Base-by-base conservation (phyloP, 2,888 invertebrate species). In the Plagodis dolabraria region DNA sequence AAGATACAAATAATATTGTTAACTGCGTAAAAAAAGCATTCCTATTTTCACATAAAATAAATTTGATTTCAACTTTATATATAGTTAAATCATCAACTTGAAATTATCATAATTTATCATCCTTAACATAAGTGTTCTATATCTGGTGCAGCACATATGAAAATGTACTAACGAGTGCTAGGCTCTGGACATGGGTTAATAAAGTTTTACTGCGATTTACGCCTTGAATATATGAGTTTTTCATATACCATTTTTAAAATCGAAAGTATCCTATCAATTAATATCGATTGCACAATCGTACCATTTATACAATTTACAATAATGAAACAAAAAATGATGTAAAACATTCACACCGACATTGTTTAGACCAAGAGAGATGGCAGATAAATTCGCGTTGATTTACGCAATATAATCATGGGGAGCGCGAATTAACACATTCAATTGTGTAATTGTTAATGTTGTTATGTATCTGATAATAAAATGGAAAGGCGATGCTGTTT, bases 391-490 rank as follows among this genome's bases (percentile, higher is more conserved):
- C 47, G 53, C 57, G 49, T 53, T 50, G 52, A 48, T 53, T 64
- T 62, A 55, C 62, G 64, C 64, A 67, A 64, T 40, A 50, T 57
- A 63, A 63, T 61, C 49, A 57, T 22, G 42, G 53, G 48, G 57
- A 50, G 43, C 42, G 57, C 47, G 54, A 67, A 63, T 63, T 65
- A 67, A 62, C 59, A 63, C 54, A 51, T 55, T 61, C 60, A 62
- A 40, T 60, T 63, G 61, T 65, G 64, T 69, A 62, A 61, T 67
- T 63, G 57, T 59, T 64, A 45, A 57, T 55, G 47, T 57, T 53
- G 53, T 60, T 61, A 53, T 63, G 55, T 64, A 59, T 59, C 58
- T 60, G 55, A 51, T 58, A 48, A 50, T 64, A 61, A 62, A 66
- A 67, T 68, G 52, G 64, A 57, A 67, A 67, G 60, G 63, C 60